Conservation (phyloP, 2,797 vertebrate genomes). For the Chelidonichthys spinosus region DNA sequence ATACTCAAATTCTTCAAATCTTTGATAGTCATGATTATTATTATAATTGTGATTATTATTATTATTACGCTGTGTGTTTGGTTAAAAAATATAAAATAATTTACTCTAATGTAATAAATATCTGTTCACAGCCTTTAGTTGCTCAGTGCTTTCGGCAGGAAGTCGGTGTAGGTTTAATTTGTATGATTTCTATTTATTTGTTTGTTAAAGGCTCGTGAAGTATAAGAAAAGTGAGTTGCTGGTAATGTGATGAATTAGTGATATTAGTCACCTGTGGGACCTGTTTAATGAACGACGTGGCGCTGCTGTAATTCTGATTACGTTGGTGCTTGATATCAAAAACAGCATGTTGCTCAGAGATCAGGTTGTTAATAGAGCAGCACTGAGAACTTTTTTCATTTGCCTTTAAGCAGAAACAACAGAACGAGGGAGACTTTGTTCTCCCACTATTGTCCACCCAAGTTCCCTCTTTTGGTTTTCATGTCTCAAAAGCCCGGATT, state of each 20-base stretch:
- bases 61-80: not conserved
- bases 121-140: not conserved
- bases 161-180: not conserved
- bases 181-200: slow-evolving; percentile 9
- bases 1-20: not conserved
- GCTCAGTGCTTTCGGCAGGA: not conserved
- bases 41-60: too few relatives aligned
- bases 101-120: not conserved
- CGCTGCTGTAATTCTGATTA: slow-evolving; percentile 11
- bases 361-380: slow-evolving; percentile 43
- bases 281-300: not conserved
- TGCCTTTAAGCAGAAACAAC: slow-evolving; percentile 51
- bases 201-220: slow-evolving; percentile 7
- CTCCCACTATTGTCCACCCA: slow-evolving; percentile 65
- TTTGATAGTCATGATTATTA: not conserved
- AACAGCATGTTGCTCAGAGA: slow-evolving; percentile 27
- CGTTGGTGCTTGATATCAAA: not conserved
- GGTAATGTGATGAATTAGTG: slow-evolving; percentile 26
- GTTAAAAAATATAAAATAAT: not conserved
- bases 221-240: slow-evolving; percentile 17
- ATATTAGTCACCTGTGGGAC: slow-evolving; percentile 8
- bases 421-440: slow-evolving; percentile 61
- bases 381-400: slow-evolving; percentile 49
- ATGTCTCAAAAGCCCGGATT: slow-evolving; percentile 60
- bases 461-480: slow-evolving; percentile 58